Evolutionary conservation across 2,113 vertebrate species (phyloP).

Genomic region (Ophthalmolycus amberensis): DNA sequence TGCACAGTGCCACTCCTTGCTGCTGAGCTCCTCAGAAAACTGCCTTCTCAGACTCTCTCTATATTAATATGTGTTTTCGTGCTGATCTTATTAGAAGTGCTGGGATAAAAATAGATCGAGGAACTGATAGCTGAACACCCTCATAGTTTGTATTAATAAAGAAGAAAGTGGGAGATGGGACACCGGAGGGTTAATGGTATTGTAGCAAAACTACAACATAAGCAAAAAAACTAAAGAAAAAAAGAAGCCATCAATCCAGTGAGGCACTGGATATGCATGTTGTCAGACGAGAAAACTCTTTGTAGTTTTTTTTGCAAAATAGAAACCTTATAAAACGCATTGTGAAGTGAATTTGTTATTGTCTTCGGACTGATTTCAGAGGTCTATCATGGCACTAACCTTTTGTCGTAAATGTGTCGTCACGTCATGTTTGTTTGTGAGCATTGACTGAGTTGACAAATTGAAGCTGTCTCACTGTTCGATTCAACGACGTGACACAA

Average conservation of each 20-base stretch:
- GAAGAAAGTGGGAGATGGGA: slow-evolving; percentile 39
- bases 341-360: not conserved
- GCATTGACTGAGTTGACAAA: slow-evolving; percentile 1
- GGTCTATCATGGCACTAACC: not conserved
- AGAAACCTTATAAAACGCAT: not conserved
- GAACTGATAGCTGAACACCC: slow-evolving; percentile 38
- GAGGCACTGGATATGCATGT: slow-evolving; percentile 2
- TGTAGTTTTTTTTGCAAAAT: not conserved
- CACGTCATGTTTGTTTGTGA: not conserved
- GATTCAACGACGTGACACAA: slow-evolving; percentile 4
- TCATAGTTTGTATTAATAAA: slow-evolving; percentile 31
- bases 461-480: slow-evolving; percentile 1
- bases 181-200: slow-evolving; percentile 64
- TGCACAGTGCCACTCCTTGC: slow-evolving; percentile 41
- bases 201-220: slow-evolving; percentile 49
- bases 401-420: slow-evolving; percentile 21
- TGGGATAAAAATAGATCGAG: slow-evolving; percentile 55
- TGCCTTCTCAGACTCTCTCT: slow-evolving; percentile 61
- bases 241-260: slow-evolving; percentile 19
- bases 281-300: not conserved
- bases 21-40: slow-evolving; percentile 73
- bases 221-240: slow-evolving; percentile 25
- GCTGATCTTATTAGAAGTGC: slow-evolving; percentile 66
- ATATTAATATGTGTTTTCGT: slow-evolving; percentile 63
- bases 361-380: not conserved